Percentiles rank a stretch among this genome's conserved stretches.
These are phyloP conservation scores for Eudyptes chrysolophus DNA, from an alignment of 2,113 vertebrate species.

Conservation along the genomic window DNA sequence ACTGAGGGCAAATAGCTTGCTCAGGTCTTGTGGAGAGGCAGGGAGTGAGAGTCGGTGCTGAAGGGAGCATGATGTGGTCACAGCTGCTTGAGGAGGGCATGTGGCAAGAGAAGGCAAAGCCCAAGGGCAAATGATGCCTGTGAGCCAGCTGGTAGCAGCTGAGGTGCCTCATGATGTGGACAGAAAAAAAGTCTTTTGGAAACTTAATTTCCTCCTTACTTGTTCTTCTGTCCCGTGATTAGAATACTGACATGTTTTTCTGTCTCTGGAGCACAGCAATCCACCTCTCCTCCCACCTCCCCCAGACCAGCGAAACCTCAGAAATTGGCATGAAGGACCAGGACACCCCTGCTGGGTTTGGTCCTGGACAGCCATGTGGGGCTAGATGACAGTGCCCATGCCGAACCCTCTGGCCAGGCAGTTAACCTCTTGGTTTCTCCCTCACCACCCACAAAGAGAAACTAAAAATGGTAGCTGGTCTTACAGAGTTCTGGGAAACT, in stretches of 20 bases:
- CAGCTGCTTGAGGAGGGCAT: background rate
- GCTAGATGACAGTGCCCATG: background rate
- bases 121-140: background rate
- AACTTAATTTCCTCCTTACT: slow-evolving; percentile 35
- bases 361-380: background rate
- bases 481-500: slow-evolving; percentile 1
- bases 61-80: background rate
- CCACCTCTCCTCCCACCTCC: background rate
- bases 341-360: background rate
- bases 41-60: background rate
- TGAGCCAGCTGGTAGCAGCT: background rate
- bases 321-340: background rate
- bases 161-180: background rate
- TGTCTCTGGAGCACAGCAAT: background rate
- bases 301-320: background rate
- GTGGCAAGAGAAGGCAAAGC: background rate
- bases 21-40: background rate
- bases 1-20: slow-evolving; percentile 52
- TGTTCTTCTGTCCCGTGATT: slow-evolving; percentile 23
- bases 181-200: slow-evolving; percentile 1
- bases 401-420: background rate
- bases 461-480: slow-evolving; percentile 12
- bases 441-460: background rate
- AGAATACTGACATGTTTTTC: slow-evolving; percentile 2
- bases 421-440: slow-evolving; percentile 30